Base-by-base conservation (phyloP, 2,797 vertebrate genomes). In the Pipistrellus pipistrellus region DNA sequence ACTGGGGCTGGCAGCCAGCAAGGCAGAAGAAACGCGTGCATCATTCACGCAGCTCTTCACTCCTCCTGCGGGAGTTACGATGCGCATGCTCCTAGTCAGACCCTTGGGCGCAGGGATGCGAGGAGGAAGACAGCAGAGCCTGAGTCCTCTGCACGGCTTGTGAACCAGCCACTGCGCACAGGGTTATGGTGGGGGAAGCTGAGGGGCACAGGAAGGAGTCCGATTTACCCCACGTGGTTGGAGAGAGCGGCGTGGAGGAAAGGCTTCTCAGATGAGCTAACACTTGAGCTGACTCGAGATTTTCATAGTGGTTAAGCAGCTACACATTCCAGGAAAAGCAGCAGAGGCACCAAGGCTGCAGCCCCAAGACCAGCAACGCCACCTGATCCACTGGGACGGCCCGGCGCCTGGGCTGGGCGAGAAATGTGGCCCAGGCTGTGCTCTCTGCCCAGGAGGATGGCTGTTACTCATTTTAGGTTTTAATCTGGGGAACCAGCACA, bases 351-450 rank as follows among this genome's bases (percentile, higher is more conserved):
- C 64, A 48, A 35, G 71, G 6, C 69, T 76, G 14, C 41, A 81
- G 76, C 12, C 64, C 21, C 2, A 14, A 35, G 7, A 8, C 35
- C 14, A 38, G 27, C 17, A 51, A 18, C 0, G 3, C n/a, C 1
- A n/a, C 41, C 18, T 0, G 14, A 18, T 1, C 48, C 8, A 2
- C 32, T 20, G 35, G 38, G 4, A 35, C n/a, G 14, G 25, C 64
- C 71, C 12, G 0, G 0, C 5, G 8, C 14, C 6, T 0, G 0
- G n/a, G 12, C 59, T 46, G 35, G 2, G 23, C n/a, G 6, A 2
- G 77, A 51, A 85, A 17, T 62, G 32, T 17, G 71, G 41, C 25
- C 8, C 3, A 21, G 25, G 44, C 25, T 23, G 75, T 64, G 14
- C 8, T 20, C 2, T 41, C 55, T 89, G 35, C 72, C 51, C 23